These are phyloP conservation scores for Enteromius treurensis DNA, from an alignment of 2,797 vertebrate species.

Conservation along the genomic window DNA sequence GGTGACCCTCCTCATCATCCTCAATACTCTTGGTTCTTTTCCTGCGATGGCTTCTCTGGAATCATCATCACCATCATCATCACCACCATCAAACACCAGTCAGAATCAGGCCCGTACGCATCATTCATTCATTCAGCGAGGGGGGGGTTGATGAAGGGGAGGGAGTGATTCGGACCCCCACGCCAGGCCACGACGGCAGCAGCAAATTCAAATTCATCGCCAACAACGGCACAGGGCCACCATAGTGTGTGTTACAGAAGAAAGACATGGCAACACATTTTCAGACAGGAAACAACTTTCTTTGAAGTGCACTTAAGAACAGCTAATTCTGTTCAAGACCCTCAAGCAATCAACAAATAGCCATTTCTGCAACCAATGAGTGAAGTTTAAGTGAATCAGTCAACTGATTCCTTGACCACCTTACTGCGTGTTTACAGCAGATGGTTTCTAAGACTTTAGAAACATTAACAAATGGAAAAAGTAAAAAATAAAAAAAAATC, in stretches of 20 bases:
- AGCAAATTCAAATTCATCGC: slow-evolving; percentile 87
- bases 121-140: slow-evolving; percentile 81
- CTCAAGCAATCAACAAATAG: slow-evolving; percentile 39
- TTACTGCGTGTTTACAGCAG: slow-evolving; percentile 7
- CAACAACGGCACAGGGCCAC: slow-evolving; percentile 85
- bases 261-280: slow-evolving; percentile 91
- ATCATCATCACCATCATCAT: slow-evolving; percentile 51
- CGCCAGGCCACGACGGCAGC: slow-evolving; percentile 78
- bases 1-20: slow-evolving; percentile 90
- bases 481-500: not conserved
- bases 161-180: slow-evolving; percentile 72
- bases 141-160: slow-evolving; percentile 62
- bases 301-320: slow-evolving; percentile 52
- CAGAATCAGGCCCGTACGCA: slow-evolving; percentile 82
- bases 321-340: slow-evolving; percentile 40
- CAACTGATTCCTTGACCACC: slow-evolving; percentile 1
- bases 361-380: slow-evolving; percentile 34
- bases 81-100: slow-evolving; percentile 70
- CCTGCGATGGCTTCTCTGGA: slow-evolving; percentile 76
- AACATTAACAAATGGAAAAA: not conserved
- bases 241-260: slow-evolving; percentile 92
- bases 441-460: slow-evolving; percentile 5
- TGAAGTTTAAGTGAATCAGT: slow-evolving; percentile 11
- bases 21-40: slow-evolving; percentile 83
- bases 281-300: slow-evolving; percentile 79